Evolutionary conservation across 2,797 vertebrate species (phyloP), one percentile per base, ranked within the genome.

Genomic region (Nyctibius grandis): DNA sequence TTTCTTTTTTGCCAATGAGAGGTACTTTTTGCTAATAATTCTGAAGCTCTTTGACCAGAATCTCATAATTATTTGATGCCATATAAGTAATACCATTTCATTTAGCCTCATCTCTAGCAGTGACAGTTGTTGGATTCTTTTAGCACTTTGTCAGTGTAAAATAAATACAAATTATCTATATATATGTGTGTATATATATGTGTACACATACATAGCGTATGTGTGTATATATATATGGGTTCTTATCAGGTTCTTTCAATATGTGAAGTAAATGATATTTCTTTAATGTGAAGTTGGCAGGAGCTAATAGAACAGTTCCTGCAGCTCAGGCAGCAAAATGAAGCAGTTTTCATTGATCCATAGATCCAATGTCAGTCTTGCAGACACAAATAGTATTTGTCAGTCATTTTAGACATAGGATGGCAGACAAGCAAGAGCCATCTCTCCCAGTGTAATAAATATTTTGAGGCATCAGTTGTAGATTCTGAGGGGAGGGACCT

Each of bases 51-150:
- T 91, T 63, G 59, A 76, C 74, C 51, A 56, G 61, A 89, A 34
- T 95, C 67, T 81, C 34, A 6, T 85, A 48, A 91, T 67, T 89
- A 75, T 91, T 88, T 84, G 88, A 95, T 91, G 92, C 92, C 92
- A 88, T 96, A 34, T 78, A 57, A 83, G 53, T 80, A 51, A 63
- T 40, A 92, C 9, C 6, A 16, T 61, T 95, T 88, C 5, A 45
- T 79, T 86, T 88, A 84, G 77, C 69, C 63, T 93, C 69, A 36
- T 86, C 33, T 91, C 74, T 92, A 94, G 70, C 44, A 56, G 63
- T 88, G 57, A 20, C 48, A 65, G 61, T 68, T 92, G 23, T 80
- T 94, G 57, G 45, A 53, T 68, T 81, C 50, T 88, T 93, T 88
- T 91, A 95, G 85, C 50, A 61, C 73, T 88, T 90, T 75, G 40